phyloP scores from a whole-genome alignment of 2,113 vertebrate species.

The Fukomys damarensis region DNA sequence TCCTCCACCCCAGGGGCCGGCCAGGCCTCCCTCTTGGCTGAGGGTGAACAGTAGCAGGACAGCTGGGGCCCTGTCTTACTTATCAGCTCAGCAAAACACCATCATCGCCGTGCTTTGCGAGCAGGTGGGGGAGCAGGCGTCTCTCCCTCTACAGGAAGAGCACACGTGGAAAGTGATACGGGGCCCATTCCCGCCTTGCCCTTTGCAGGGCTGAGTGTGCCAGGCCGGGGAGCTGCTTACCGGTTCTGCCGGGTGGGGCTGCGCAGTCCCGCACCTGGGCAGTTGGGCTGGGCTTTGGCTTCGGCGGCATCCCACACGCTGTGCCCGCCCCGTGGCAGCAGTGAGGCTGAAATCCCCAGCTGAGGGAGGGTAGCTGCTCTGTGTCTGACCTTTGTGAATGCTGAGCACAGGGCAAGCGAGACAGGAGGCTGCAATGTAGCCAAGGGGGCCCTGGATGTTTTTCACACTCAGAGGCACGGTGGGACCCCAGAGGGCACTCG shows the following conservation, averaged over 20 bases:
- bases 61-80: neutral
- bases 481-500: neutral
- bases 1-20: too few species aligned
- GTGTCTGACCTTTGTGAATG: neutral
- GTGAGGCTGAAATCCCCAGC: conserved; percentile 62
- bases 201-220: conserved; percentile 32
- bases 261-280: conserved; percentile 82
- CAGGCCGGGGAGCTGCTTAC: conserved; percentile 81
- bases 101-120: neutral
- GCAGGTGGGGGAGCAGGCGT: neutral
- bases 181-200: too few species aligned
- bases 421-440: neutral
- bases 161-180: neutral
- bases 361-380: neutral
- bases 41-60: neutral
- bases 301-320: conserved; percentile 80
- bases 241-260: conserved; percentile 80
- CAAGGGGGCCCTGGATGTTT: neutral
- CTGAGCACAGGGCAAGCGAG: neutral
- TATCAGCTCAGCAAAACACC: neutral
- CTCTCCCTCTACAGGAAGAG: neutral
- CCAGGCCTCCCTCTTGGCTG: neutral
- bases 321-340: conserved; percentile 69
- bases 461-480: too few species aligned
- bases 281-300: conserved; percentile 79